Conservation (phyloP, 2,113 vertebrate species). For the Onychostoma macrolepis region DNA sequence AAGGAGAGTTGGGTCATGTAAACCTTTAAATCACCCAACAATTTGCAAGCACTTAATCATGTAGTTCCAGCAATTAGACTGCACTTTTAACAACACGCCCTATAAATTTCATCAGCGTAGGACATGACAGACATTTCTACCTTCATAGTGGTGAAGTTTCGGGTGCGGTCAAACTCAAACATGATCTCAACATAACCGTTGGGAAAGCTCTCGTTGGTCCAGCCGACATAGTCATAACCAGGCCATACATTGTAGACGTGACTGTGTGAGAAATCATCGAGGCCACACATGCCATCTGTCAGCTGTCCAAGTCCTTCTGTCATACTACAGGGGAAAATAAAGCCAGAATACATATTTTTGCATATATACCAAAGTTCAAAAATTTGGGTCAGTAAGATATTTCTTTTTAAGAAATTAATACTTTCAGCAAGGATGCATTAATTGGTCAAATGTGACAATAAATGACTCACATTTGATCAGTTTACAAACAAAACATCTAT, state of each 20-base stretch:
- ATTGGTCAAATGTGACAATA: neutral
- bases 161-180: constrained; percentile 93
- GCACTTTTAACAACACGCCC: neutral
- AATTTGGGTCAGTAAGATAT: neutral
- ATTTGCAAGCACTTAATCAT: neutral
- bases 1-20: neutral
- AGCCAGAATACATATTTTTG: neutral
- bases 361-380: neutral
- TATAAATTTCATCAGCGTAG: neutral
- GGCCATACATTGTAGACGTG: constrained; percentile 93
- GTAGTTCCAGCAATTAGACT: constrained; percentile 13
- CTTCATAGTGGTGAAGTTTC: constrained; percentile 98
- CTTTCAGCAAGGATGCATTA: neutral
- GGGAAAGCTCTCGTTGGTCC: constrained; percentile 88
- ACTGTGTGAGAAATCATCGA: constrained; percentile 91
- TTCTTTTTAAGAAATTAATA: neutral
- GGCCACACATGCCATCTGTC: constrained; percentile 91
- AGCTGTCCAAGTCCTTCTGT: constrained; percentile 94
- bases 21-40: neutral
- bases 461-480: neutral
- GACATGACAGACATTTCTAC: constrained; percentile 66
- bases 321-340: constrained; percentile 80
- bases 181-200: constrained; percentile 90
- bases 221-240: constrained; percentile 95
- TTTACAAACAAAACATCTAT: neutral